phyloP scores from a whole-genome alignment of 2,113 vertebrate species.

The Elanus axillaris region DNA sequence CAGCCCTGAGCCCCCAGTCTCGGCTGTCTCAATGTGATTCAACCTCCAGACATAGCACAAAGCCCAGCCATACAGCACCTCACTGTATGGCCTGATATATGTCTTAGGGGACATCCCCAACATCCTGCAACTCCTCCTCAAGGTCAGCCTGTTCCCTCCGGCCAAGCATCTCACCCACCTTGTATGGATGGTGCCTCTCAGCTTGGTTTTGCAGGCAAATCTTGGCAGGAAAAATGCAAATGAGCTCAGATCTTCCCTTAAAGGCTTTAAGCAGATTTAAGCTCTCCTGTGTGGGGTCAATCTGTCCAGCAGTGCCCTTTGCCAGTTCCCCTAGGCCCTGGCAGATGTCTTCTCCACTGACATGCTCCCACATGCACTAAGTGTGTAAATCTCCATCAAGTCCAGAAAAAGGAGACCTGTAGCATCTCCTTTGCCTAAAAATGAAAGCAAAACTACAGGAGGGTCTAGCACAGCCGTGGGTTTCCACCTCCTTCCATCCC shows the following conservation, averaged over 20 bases:
- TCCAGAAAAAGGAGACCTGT: background rate
- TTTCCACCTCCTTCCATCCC: background rate
- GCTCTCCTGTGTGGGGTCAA: background rate
- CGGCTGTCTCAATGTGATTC: fast-evolving
- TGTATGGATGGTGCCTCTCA: background rate
- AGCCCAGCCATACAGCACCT: background rate
- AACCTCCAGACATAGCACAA: background rate
- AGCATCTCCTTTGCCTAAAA: background rate
- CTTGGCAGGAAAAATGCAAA: background rate
- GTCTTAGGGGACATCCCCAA: background rate
- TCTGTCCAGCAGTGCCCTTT: background rate
- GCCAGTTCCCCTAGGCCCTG: background rate
- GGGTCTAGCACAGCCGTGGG: too few species aligned
- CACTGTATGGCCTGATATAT: background rate
- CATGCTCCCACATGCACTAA: background rate
- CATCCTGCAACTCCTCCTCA: background rate
- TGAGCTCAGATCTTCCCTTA: background rate
- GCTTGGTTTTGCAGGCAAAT: background rate
- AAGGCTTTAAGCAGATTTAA: background rate
- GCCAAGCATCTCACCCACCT: background rate
- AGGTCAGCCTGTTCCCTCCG: background rate
- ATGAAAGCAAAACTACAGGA: background rate
- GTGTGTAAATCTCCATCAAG: background rate
- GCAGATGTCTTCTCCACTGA: background rate
- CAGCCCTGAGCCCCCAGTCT: background rate